Conservation (phyloP, 2,797 vertebrate genomes). For the Mus spretus region DNA sequence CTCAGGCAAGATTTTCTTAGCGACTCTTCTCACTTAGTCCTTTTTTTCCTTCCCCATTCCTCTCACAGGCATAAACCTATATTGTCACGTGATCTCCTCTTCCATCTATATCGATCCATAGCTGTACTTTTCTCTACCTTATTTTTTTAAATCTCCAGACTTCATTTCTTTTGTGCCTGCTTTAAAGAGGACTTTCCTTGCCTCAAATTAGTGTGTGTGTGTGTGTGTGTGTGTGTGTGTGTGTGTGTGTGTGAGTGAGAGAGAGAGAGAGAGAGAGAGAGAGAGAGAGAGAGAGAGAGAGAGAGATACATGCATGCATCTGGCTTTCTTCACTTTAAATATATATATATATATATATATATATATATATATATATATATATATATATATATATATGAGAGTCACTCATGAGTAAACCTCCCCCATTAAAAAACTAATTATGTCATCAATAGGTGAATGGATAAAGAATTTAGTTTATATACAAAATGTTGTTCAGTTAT, state of each 20-base stretch:
- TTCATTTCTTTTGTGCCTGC: neutral
- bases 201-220: neutral
- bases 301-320: too few species aligned
- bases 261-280: too few species aligned
- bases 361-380: neutral
- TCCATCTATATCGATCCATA: neutral
- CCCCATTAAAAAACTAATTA: neutral
- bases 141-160: neutral
- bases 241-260: too few species aligned
- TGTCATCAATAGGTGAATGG: neutral
- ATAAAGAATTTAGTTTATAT: neutral
- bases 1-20: neutral
- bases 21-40: neutral
- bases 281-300: too few species aligned
- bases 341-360: too few species aligned
- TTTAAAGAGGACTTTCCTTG: neutral
- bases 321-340: constrained; percentile 7
- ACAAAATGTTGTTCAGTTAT: neutral
- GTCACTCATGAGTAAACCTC: neutral
- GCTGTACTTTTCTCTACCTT: neutral
- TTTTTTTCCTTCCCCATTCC: neutral
- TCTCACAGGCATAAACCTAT: neutral
- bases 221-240: neutral
- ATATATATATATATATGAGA: neutral
- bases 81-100: neutral